Evolutionary conservation across 2,797 vertebrate species (phyloP), one percentile per base, ranked within the genome.

Genomic region (Peromyscus aztecus): DNA sequence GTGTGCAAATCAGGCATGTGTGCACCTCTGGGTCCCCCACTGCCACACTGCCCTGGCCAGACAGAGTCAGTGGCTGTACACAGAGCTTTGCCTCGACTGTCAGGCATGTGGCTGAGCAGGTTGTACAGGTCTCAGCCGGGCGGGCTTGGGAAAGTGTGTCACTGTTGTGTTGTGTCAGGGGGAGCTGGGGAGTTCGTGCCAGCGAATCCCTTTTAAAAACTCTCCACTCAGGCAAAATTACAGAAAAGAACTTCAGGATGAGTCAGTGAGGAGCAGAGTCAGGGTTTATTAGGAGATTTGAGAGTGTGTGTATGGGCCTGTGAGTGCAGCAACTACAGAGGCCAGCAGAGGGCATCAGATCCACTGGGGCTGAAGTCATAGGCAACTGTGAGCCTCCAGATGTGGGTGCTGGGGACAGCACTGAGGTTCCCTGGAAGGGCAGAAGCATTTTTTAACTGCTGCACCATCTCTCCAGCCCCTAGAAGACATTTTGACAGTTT

Each of bases 1-100:
- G 31, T 57, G 71, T 46, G 9, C n/a, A 75, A 13, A 3, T 4
- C 4, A 27, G 40, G 59, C 3, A 34, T 71, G 80, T 59, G 40
- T 40, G n/a, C 9, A 43, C 6, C n/a, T 59, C 71, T 76, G 55
- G 5, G 55, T 57, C 14, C 40, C 21, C 17, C 10, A 1, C 17
- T 10, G 0, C 37, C 13, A 24, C 40, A 17, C 5, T 23, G 46
- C 46, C 0, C 23, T 27, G 52, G 59, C 57, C 3, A 1, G 71
- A 49, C 52, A 59, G 14, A 34, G 31, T 49, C 40, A 6, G 49
- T 2, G 37, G 59, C 46, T 12, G 0, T 16, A 19, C 14, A 4
- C 13, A 40, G 43, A 29, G 16, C 13, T 40, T 52, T 37, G 43
- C 34, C 9, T 0, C 5, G 1, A 63, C n/a, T 6, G 0, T 14